Conservation (phyloP, 2,888 invertebrate genomes). For the Melipona beecheii region DNA sequence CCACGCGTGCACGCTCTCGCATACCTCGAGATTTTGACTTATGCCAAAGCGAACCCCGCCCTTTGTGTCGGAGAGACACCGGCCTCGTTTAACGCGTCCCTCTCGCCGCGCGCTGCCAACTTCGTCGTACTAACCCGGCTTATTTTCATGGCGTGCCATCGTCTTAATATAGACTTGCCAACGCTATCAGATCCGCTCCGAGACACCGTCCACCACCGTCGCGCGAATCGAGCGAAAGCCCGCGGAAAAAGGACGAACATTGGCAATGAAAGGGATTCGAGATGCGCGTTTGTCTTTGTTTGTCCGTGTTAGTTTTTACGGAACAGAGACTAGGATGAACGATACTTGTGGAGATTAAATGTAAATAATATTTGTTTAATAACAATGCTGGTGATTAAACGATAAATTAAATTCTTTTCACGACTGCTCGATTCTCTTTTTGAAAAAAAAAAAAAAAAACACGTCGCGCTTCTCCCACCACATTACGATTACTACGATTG, state of each 20-base stretch:
- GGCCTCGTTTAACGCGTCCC: slow-evolving; percentile 65
- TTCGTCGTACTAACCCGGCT: slow-evolving; percentile 70
- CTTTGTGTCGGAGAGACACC: slow-evolving; percentile 79
- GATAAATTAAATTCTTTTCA: too few relatives aligned
- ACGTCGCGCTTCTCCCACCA: too few relatives aligned
- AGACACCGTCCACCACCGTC: slow-evolving; percentile 55
- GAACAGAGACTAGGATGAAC: background rate
- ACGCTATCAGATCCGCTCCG: slow-evolving; percentile 77
- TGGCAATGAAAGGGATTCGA: background rate
- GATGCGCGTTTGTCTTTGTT: background rate
- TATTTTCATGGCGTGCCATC: slow-evolving; percentile 81
- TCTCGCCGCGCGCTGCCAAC: slow-evolving; percentile 42
- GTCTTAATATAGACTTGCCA: slow-evolving; percentile 81
- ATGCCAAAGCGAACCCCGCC: slow-evolving; percentile 82
- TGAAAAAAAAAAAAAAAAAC: too few relatives aligned
- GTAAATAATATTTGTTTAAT: too few relatives aligned
- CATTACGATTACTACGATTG: too few relatives aligned
- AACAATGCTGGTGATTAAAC: too few relatives aligned
- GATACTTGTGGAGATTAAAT: too few relatives aligned
- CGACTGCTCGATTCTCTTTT: too few relatives aligned
- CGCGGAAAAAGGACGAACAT: background rate
- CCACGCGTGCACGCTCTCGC: slow-evolving; percentile 70
- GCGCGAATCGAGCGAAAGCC: slow-evolving; percentile 19
- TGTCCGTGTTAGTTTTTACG: background rate
- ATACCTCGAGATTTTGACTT: slow-evolving; percentile 81